Base-by-base conservation (phyloP, 2,888 invertebrate genomes). In the Scaptomyza parva region DNA sequence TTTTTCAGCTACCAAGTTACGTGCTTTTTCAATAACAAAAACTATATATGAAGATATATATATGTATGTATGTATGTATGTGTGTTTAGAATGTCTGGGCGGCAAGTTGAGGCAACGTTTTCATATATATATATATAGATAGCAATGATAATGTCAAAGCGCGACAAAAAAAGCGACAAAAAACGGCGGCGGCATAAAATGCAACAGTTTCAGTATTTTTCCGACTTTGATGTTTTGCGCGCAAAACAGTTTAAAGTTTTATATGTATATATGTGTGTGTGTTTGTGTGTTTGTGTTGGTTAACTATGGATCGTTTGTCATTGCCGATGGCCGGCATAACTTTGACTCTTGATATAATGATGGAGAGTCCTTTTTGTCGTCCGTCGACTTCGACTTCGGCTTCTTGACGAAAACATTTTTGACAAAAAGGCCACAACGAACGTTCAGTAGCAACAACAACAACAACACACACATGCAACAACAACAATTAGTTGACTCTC, bases 121-220 rank as follows among this genome's bases (percentile, higher is more conserved):
- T n/a, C n/a, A n/a, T n/a, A n/a, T n/a, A n/a, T n/a, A n/a, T n/a
- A n/a, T n/a, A n/a, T n/a, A n/a, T n/a, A n/a, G n/a, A 37, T 8
- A 83, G 51, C 62, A 63, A 58, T 65, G 88, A 88, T 85, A 88
- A 80, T 83, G 78, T 83, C 88, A 83, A 66, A 74, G 69, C 4
- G 35, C 37, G 44, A 64, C 41, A 51, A 33, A 41, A 62, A 33
- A 44, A 55, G 37, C 14, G 61, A 33, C 43, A 44, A 37, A 20
- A 53, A 60, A 22, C 7, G 28, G 30, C 18, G 3, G 22, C n/a
- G 22, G 11, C 57, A 61, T 57, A 61, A n/a, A n/a, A 66, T 62
- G 76, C 67, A 72, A 57, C 52, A 53, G 55, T 14, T 17, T 17
- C 37, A 37, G n/a, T 60, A 59, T 72, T 66, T 60, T 77, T n/a